These are phyloP conservation scores for Apamea anceps DNA, from an alignment of 2,888 invertebrate species.

Conservation along the genomic window DNA sequence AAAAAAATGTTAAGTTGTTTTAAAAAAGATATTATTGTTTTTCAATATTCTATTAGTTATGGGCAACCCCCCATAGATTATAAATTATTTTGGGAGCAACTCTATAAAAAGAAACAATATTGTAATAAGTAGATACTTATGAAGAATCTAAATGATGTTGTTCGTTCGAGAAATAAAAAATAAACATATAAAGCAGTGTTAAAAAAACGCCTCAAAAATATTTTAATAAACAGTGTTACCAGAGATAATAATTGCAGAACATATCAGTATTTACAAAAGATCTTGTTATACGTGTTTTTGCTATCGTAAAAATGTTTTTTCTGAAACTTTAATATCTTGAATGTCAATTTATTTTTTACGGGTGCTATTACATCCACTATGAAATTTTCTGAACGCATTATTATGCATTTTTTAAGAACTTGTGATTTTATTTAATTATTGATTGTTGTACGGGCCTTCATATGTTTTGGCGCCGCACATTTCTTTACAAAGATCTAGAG, in stretches of 20 bases:
- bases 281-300: conserved; percentile 62
- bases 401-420: conserved; percentile 51
- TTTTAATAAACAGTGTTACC: conserved; percentile 20
- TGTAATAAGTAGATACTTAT: neutral
- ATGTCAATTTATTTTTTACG: conserved; percentile 56
- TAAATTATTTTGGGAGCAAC: conserved; percentile 11
- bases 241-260: conserved; percentile 26
- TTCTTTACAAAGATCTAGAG: conserved; percentile 32
- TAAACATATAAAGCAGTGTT: conserved; percentile 2
- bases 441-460: conserved; percentile 81
- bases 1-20: conserved; percentile 21
- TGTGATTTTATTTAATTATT: conserved; percentile 59
- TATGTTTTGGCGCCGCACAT: conserved; percentile 85
- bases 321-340: conserved; percentile 37
- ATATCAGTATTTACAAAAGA: conserved; percentile 48
- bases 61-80: neutral
- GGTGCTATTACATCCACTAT: conserved; percentile 47
- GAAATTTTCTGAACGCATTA: conserved; percentile 44
- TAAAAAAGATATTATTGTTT: conserved; percentile 31
- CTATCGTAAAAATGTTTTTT: conserved; percentile 29
- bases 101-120: conserved; percentile 12
- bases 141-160: conserved; percentile 1
- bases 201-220: neutral
- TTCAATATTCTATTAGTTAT: conserved; percentile 2
- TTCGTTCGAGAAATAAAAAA: conserved; percentile 2